phyloP scores from a whole-genome alignment of 2,113 vertebrate species.

The Malurus melanocephalus region DNA sequence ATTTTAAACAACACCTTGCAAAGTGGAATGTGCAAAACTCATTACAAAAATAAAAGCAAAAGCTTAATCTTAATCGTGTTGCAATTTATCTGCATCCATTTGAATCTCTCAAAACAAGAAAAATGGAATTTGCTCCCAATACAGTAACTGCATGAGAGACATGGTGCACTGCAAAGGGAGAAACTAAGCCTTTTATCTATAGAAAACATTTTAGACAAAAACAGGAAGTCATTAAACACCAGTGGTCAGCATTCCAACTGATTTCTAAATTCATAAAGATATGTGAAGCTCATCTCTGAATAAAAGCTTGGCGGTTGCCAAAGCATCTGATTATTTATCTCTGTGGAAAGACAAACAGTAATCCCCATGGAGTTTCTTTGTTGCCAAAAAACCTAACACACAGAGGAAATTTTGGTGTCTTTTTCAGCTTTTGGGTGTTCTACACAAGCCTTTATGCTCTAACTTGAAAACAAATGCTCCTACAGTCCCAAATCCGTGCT shows the following conservation, averaged over 20 bases:
- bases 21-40: fast-evolving
- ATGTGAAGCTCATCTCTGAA: constrained; percentile 51
- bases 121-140: neutral
- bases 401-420: constrained; percentile 39
- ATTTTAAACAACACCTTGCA: neutral
- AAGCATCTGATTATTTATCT: constrained; percentile 64
- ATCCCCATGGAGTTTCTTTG: neutral
- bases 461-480: neutral
- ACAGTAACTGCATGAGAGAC: neutral
- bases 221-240: constrained; percentile 48
- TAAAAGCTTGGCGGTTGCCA: constrained; percentile 56
- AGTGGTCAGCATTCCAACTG: constrained; percentile 27
- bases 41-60: neutral
- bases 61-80: neutral
- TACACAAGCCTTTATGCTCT: constrained; percentile 3
- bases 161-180: neutral
- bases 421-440: constrained; percentile 22
- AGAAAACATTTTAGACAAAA: constrained; percentile 27
- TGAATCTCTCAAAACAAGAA: neutral
- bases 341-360: constrained; percentile 56
- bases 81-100: neutral
- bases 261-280: constrained; percentile 54
- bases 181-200: constrained; percentile 2
- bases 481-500: neutral
- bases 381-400: constrained; percentile 53